phyloP scores from a whole-genome alignment of 2,113 vertebrate genomes.

The Dermatemys mawii region DNA sequence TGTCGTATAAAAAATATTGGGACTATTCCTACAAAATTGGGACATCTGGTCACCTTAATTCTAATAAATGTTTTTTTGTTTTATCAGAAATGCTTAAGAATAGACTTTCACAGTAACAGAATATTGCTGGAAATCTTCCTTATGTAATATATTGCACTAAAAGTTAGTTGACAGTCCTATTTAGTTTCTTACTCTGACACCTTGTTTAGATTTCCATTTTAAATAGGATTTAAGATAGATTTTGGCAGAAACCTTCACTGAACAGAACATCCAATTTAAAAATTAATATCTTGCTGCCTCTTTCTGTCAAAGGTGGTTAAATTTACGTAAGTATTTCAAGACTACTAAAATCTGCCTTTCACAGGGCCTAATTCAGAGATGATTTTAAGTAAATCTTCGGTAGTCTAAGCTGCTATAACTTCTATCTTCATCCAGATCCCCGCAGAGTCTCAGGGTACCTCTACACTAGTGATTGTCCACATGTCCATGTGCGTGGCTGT shows the following conservation, averaged over 20 bases:
- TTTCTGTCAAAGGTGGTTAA: constrained; percentile 12
- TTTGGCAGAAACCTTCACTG: constrained; percentile 32
- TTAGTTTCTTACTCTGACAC: constrained; percentile 22
- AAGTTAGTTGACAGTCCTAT: constrained; percentile 4
- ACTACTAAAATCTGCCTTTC: constrained; percentile 14
- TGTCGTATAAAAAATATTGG: constrained; percentile 10
- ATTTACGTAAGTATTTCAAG: constrained; percentile 43
- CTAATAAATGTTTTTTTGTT: constrained; percentile 39
- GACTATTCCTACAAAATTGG: too few relatives aligned
- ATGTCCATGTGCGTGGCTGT: not conserved
- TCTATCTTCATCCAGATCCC: not conserved
- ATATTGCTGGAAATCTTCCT: not conserved
- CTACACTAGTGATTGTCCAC: not conserved
- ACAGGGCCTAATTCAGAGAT: not conserved
- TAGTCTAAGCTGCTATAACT: not conserved
- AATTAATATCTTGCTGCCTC: constrained; percentile 25
- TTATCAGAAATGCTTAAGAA: constrained; percentile 34
- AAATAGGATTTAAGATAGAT: not conserved
- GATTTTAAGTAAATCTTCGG: not conserved
- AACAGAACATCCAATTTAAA: not conserved
- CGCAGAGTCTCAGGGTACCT: not conserved
- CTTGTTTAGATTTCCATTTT: constrained; percentile 51
- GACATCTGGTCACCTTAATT: not conserved
- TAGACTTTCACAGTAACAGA: not conserved
- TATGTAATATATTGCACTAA: not conserved